Evolutionary conservation across 2,797 vertebrate genomes (phyloP).

Genomic region (Agapornis canus): DNA sequence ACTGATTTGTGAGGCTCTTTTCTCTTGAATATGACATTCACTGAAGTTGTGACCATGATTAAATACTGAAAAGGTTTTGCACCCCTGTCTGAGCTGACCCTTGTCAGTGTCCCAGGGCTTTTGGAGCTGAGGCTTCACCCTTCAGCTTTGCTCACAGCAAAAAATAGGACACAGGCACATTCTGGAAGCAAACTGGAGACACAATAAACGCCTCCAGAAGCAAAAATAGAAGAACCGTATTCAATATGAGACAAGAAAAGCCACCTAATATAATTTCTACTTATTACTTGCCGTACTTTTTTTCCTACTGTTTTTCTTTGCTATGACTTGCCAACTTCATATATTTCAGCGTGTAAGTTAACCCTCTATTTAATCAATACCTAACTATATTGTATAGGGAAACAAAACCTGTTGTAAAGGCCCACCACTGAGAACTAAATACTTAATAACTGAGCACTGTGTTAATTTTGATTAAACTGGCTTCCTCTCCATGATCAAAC

Average conservation of each 20-base stretch:
- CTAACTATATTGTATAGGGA: not conserved
- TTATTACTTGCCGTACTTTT: not conserved
- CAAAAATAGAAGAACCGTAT: not conserved
- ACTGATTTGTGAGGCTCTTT: not conserved
- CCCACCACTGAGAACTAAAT: constrained; percentile 67
- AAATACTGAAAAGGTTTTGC: not conserved
- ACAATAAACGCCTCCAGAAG: not conserved
- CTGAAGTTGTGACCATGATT: not conserved
- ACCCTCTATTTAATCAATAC: constrained; percentile 27
- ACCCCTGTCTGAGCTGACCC: not conserved
- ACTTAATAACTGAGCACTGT: constrained; percentile 66
- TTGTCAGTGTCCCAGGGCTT: not conserved
- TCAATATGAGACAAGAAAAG: not conserved
- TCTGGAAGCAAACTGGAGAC: not conserved
- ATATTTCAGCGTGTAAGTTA: not conserved
- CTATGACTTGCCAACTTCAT: not conserved
- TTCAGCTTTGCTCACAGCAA: not conserved
- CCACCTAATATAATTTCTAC: not conserved
- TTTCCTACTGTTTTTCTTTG: not conserved
- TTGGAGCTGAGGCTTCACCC: not conserved
- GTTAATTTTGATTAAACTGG: constrained; percentile 68
- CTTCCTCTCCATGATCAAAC: constrained; percentile 67
- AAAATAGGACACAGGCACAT: not conserved
- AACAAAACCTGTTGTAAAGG: constrained; percentile 12
- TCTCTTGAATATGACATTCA: fast-evolving